Base-by-base conservation (phyloP, 2,113 vertebrate species). In the Muntiacus reevesi region DNA sequence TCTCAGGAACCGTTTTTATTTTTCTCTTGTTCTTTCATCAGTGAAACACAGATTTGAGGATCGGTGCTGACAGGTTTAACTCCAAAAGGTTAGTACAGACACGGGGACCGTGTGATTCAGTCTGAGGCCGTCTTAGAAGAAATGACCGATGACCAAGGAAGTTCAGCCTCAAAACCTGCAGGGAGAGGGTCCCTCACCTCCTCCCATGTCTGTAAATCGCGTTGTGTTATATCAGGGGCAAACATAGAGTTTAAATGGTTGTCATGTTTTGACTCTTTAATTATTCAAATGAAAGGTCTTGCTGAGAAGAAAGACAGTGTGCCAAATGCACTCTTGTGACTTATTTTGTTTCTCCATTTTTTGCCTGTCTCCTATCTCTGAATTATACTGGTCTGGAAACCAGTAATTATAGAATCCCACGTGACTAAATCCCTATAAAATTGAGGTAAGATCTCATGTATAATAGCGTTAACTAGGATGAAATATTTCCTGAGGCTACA, bases 381-480 rank as follows among this genome's bases (percentile, higher is more conserved):
- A 98, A 89, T 79, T 36, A 95, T 97, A 97, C 97, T 95, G 89
- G 87, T 98, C 92, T 97, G 97, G 94, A 98, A 98, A 97, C 94
- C 60, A 98, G 97, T 97, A 60, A 94, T 93, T 98, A 98, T 97
- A 95, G 98, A 99, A 98, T 98, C 99, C 98, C 99, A 99, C 97
- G 97, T 99, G 98, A 98, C 98, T 83, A 55, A 99, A 99, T 98
- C 99, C 98, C 98, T 99, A 96, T 95, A 97, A 99, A 98, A 99
- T 98, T 47, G 93, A 98, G 98, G 98, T 97, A 98, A 98, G 98
- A 97, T 98, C 99, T 98, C 98, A 88, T 92, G 30, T 98, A 84
- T 98, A 50, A 97, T 98, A 98, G 98, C 97, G 98, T 98, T 99
- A 99, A 99, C 98, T 6, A 12, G 98, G 98, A 96, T 97, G 98